Conservation (phyloP, 2,113 vertebrate species). For the Pleuronectes platessa region DNA sequence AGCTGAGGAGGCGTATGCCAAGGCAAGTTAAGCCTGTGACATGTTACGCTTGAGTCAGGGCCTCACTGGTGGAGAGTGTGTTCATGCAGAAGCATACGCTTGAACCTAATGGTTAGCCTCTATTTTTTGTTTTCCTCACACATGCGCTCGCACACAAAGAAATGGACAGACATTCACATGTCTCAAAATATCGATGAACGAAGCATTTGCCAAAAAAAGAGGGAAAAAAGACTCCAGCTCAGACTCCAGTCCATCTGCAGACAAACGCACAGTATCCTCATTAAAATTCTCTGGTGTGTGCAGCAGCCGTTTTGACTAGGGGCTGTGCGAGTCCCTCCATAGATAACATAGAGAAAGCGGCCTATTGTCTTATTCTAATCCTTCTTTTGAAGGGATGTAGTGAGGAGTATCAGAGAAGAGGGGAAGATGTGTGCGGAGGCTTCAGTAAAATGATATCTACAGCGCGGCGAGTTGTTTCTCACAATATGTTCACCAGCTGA, state of each 20-base stretch:
- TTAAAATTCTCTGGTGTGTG: conserved; percentile 55
- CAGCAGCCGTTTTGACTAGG: conserved; percentile 40
- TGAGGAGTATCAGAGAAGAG: conserved; percentile 44
- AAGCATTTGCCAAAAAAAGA: conserved; percentile 36
- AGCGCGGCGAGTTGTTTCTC: conserved; percentile 33
- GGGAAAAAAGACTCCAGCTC: conserved; percentile 6
- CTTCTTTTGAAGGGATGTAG: conserved; percentile 52
- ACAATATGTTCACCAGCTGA: conserved; percentile 25
- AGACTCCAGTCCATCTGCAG: not conserved
- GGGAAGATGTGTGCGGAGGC: conserved; percentile 21
- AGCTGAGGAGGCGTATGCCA: conserved; percentile 62
- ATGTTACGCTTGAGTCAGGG: conserved; percentile 65
- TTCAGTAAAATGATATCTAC: conserved; percentile 26
- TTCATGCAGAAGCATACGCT: conserved; percentile 69
- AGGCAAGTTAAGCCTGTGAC: conserved; percentile 70
- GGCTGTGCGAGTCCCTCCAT: conserved; percentile 48
- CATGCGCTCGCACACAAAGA: conserved; percentile 39
- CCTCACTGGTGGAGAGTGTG: conserved; percentile 63
- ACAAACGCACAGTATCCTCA: conserved; percentile 49
- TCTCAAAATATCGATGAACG: conserved; percentile 28
- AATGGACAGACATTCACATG: conserved; percentile 32
- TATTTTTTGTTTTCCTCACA: conserved; percentile 40
- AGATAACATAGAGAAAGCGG: conserved; percentile 61
- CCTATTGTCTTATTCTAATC: conserved; percentile 71
- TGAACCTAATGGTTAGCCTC: conserved; percentile 47